These are phyloP conservation scores for Sinelater perroti DNA, from an alignment of 2,888 invertebrate species.

Conservation along the genomic window DNA sequence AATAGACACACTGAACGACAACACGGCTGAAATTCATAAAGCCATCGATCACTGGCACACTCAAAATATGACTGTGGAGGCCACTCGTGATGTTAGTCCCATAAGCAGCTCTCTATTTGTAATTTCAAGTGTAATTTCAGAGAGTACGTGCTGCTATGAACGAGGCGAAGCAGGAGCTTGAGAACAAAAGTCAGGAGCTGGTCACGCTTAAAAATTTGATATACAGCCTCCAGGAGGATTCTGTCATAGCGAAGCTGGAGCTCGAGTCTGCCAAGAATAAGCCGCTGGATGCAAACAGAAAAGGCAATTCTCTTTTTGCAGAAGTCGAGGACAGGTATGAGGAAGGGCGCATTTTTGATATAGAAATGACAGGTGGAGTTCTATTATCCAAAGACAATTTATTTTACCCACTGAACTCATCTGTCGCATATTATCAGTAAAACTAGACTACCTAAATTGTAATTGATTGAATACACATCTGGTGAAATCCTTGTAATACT, in stretches of 20 bases:
- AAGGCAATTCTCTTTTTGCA: slow-evolving; percentile 57
- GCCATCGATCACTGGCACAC: neutral
- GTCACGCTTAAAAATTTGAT: slow-evolving; percentile 42
- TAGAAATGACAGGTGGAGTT: too few relatives aligned
- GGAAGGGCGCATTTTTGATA: too few relatives aligned
- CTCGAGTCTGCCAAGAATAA: slow-evolving; percentile 48
- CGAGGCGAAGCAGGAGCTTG: slow-evolving; percentile 28
- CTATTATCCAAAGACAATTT: too few relatives aligned
- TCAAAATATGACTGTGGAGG: neutral
- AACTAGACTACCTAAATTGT: too few relatives aligned
- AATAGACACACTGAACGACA: neutral
- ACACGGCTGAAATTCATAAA: slow-evolving; percentile 1
- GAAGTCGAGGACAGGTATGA: slow-evolving; percentile 57
- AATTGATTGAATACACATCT: too few relatives aligned
- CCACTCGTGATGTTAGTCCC: neutral
- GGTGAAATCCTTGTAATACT: too few relatives aligned
- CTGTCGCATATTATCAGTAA: too few relatives aligned
- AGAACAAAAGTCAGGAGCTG: slow-evolving; percentile 47
- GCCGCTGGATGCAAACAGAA: slow-evolving; percentile 48
- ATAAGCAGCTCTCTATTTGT: neutral
- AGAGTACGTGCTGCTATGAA: slow-evolving; percentile 7
- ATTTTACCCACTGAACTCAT: too few relatives aligned
- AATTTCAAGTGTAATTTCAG: neutral
- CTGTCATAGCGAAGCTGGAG: slow-evolving; percentile 47
- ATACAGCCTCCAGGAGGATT: slow-evolving; percentile 51